A percentile compares a stretch with the other conserved stretches of the same genome.
phyloP scores from a whole-genome alignment of 35 echinoderm and acorn worm species.

The Holothuria glaberrima region DNA sequence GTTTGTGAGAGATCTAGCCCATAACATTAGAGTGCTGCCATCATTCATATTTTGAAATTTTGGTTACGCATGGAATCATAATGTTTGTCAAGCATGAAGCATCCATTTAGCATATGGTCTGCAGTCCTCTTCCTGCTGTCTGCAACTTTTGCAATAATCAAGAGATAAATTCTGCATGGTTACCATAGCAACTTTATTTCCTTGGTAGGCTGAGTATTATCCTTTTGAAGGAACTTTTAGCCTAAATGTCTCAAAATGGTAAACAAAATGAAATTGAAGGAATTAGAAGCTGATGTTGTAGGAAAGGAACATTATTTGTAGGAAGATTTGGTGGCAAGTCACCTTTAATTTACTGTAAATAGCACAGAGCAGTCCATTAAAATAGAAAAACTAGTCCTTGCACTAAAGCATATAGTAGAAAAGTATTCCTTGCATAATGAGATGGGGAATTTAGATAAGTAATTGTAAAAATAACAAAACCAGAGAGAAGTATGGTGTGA shows the following conservation, averaged over 20 bases:
- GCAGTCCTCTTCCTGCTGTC: not conserved
- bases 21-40: not conserved
- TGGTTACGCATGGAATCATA: constrained; percentile 26
- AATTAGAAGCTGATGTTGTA: no score
- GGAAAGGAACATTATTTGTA: no score
- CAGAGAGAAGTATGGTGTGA: no score
- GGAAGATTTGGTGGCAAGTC: no score
- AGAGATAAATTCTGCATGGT: not conserved
- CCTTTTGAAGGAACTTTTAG: not conserved
- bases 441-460: no score
- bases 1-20: not conserved
- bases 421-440: no score
- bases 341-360: no score
- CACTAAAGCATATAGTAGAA: no score
- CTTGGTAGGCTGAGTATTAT: constrained; percentile 4
- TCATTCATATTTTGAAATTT: not conserved
- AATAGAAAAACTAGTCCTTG: no score
- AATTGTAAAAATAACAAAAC: no score
- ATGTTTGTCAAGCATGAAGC: not conserved
- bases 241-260: not conserved
- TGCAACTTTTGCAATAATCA: not conserved
- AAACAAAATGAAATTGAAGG: not conserved
- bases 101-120: constrained; percentile 35
- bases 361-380: no score
- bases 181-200: not conserved